A percentile compares a stretch with the other conserved stretches of the same genome.
phyloP scores from a whole-genome alignment of 2,888 invertebrate species.

The Rapana venosa region DNA sequence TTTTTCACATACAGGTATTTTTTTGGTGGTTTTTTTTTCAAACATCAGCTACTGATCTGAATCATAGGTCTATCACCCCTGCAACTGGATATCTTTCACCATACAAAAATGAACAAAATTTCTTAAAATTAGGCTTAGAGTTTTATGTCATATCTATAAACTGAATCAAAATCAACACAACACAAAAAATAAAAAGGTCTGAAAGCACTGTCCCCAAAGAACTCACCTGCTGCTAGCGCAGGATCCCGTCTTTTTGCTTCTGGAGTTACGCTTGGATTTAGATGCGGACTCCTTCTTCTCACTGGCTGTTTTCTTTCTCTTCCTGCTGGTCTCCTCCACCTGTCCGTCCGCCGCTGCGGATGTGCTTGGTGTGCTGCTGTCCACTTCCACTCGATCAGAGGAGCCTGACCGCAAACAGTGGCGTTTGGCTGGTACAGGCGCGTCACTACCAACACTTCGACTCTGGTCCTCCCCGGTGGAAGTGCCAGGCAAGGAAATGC shows the following conservation, averaged over 20 bases:
- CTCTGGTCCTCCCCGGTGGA: conserved; percentile 30
- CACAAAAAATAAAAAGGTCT: no score
- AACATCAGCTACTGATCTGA: no score
- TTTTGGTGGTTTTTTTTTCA: no score
- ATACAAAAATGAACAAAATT: no score
- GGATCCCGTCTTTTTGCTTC: conserved; percentile 82
- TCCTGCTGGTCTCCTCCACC: background rate
- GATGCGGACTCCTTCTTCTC: conserved; percentile 39
- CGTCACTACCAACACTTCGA: conserved; percentile 28
- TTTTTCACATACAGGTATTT: no score
- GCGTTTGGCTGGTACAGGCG: conserved; percentile 43
- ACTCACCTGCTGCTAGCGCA: conserved; percentile 82
- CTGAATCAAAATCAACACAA: no score
- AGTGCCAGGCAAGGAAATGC: conserved; percentile 18
- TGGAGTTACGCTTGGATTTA: conserved; percentile 41
- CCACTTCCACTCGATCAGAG: conserved; percentile 47
- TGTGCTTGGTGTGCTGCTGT: conserved; percentile 41
- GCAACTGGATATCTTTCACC: no score
- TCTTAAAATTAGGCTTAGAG: no score
- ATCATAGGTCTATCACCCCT: no score
- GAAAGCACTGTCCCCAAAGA: background rate
- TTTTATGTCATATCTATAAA: no score
- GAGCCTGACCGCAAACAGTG: conserved; percentile 51
- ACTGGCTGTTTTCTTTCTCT: conserved; percentile 28
- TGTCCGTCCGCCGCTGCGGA: conserved; percentile 46